A percentile compares a stretch with the other conserved stretches of the same genome.
These are phyloP conservation scores for Erebia palarica DNA, from an alignment of 2,888 invertebrate genomes.

Conservation along the genomic window DNA sequence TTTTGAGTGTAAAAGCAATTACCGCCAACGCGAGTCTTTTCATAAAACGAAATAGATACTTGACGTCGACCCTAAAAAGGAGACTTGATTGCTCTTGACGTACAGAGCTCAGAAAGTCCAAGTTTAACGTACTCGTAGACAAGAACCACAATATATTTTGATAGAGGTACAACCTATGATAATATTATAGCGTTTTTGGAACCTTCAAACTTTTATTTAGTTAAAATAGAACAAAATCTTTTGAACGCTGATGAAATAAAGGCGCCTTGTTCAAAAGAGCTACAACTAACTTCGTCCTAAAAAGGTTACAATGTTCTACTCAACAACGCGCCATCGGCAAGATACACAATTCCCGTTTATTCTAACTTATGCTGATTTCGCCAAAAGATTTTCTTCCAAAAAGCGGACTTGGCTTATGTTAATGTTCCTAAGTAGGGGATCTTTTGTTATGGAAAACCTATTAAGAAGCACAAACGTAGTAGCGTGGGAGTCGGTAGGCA, in stretches of 20 bases:
- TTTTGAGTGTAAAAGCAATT: conserved; percentile 17
- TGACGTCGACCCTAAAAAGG: conserved; percentile 44
- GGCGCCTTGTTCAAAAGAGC: background rate
- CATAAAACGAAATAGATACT: conserved; percentile 55
- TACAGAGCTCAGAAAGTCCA: background rate
- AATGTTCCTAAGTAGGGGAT: background rate
- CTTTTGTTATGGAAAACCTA: background rate
- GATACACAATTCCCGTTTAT: background rate
- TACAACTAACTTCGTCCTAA: background rate
- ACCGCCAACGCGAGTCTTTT: conserved; percentile 44
- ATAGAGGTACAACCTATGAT: background rate
- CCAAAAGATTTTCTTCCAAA: background rate
- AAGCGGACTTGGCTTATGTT: background rate
- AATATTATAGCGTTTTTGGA: too few relatives aligned
- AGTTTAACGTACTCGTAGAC: background rate
- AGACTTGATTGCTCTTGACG: conserved; percentile 49
- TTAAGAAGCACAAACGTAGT: background rate
- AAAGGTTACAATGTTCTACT: background rate
- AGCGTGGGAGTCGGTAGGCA: too few relatives aligned
- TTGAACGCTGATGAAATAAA: background rate
- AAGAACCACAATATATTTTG: background rate
- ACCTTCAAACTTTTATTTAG: too few relatives aligned
- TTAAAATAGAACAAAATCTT: background rate
- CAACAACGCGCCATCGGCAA: background rate
- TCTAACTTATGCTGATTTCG: background rate